These are phyloP conservation scores for Eupithecia subumbrata DNA, from an alignment of 2,888 invertebrate genomes.

Conservation along the genomic window DNA sequence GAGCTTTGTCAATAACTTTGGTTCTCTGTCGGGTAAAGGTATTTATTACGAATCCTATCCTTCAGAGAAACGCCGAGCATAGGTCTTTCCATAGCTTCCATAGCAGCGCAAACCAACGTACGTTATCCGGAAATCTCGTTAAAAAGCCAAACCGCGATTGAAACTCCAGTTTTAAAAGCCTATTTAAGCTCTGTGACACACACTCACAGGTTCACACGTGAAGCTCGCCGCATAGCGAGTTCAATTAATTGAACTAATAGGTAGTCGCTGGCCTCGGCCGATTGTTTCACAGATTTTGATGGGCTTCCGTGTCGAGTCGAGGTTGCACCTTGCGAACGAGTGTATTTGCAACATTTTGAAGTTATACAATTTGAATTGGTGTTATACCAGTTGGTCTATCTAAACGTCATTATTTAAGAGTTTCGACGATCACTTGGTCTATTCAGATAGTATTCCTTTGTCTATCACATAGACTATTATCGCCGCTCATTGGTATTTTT, in stretches of 20 bases:
- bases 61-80: no score
- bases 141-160: not conserved
- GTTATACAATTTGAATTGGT: no score
- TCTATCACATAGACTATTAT: no score
- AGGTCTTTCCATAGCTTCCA: no score
- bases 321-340: not conserved
- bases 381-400: not conserved
- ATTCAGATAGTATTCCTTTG: no score
- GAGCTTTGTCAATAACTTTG: no score
- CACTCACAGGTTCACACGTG: constrained; percentile 13
- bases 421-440: no score
- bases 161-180: not conserved
- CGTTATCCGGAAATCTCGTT: not conserved
- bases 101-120: no score
- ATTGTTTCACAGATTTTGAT: not conserved
- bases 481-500: no score
- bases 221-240: constrained; percentile 11
- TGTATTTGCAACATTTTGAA: not conserved
- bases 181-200: not conserved
- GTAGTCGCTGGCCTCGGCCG: not conserved
- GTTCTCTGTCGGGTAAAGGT: no score
- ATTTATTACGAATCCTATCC: no score
- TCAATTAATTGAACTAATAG: constrained; percentile 3
- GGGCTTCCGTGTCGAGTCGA: not conserved
- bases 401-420: not conserved